These are phyloP conservation scores for Palloptera scutellata DNA, from an alignment of 2,888 invertebrate species.

Conservation along the genomic window DNA sequence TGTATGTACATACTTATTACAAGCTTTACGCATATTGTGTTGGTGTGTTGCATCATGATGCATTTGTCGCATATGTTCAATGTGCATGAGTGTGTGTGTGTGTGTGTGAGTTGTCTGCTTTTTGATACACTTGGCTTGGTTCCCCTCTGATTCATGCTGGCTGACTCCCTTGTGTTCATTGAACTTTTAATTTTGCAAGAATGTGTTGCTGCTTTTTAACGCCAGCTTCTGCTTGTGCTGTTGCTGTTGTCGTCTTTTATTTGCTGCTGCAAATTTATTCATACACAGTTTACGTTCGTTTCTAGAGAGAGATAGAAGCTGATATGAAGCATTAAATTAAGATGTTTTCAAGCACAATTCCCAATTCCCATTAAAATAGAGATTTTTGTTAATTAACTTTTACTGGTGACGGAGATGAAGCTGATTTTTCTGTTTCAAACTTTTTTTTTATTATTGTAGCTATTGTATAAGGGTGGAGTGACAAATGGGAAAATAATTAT, in stretches of 20 bases:
- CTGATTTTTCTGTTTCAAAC: not conserved
- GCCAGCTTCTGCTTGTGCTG: not conserved
- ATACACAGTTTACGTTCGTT: not conserved
- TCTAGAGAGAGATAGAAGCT: conserved; percentile 3
- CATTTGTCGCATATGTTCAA: conserved; percentile 23
- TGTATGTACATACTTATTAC: not conserved
- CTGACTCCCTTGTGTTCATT: conserved; percentile 17
- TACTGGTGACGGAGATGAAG: conserved; percentile 19
- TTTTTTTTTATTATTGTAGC: too few species aligned
- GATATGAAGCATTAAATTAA: conserved; percentile 21
- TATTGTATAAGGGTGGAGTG: too few species aligned
- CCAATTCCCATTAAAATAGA: conserved; percentile 20
- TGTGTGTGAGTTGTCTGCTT: too few species aligned
- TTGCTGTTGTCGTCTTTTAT: too few species aligned
- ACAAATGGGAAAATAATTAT: too few species aligned
- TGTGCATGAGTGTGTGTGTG: not conserved
- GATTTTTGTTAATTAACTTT: conserved; percentile 29
- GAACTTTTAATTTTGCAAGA: conserved; percentile 24
- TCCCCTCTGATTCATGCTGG: conserved; percentile 3
- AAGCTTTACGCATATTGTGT: not conserved
- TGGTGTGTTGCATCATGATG: conserved; percentile 11
- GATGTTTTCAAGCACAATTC: conserved; percentile 5
- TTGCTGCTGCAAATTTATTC: not conserved
- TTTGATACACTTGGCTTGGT: not conserved
- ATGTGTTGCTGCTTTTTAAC: not conserved